phyloP scores from a whole-genome alignment of 2,888 invertebrate species.

The Morpho deidamia region DNA sequence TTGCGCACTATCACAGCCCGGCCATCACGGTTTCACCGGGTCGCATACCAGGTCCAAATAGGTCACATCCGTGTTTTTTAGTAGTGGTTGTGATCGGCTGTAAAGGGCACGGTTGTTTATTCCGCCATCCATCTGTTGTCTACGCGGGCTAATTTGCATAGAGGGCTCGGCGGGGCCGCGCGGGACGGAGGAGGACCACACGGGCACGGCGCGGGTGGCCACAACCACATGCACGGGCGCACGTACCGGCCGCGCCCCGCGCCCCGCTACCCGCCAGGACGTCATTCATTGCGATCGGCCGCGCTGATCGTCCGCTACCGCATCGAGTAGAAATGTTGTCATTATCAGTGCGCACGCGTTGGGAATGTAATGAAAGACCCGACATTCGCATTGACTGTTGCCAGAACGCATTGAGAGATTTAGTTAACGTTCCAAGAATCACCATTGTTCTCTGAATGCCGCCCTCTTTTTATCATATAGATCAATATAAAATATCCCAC shows the following conservation, averaged over 20 bases:
- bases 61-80: constrained; percentile 19
- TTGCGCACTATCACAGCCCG: too few relatives aligned
- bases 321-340: constrained; percentile 71
- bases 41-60: background rate
- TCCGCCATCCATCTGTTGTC: constrained; percentile 78
- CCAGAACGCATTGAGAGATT: constrained; percentile 45
- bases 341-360: constrained; percentile 67
- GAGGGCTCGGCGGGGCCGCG: constrained; percentile 47
- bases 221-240: constrained; percentile 70
- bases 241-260: constrained; percentile 40
- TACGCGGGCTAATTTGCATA: constrained; percentile 77
- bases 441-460: background rate
- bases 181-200: constrained; percentile 65
- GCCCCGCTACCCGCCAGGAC: constrained; percentile 44
- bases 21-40: background rate
- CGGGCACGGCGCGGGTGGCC: constrained; percentile 77
- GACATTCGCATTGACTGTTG: constrained; percentile 46
- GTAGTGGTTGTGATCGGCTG: constrained; percentile 34
- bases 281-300: constrained; percentile 77
- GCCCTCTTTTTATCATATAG: too few relatives aligned
- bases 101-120: constrained; percentile 74
- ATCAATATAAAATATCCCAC: too few relatives aligned
- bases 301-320: constrained; percentile 66
- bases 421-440: constrained; percentile 41
- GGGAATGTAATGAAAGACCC: constrained; percentile 59